Base-by-base conservation (phyloP, 2,888 invertebrate genomes). In the Carabus problematicus region DNA sequence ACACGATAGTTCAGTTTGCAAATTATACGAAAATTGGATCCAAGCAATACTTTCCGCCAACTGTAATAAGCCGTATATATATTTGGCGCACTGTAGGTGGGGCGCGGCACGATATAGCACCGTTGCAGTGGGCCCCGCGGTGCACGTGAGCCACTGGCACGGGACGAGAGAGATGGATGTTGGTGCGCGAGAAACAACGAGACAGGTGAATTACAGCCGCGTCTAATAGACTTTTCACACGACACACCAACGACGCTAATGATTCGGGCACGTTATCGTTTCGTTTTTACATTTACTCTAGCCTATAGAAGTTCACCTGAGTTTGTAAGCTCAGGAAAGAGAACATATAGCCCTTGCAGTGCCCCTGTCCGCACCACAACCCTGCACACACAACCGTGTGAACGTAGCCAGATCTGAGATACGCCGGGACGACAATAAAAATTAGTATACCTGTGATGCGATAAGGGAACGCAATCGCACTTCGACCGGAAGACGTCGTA, bases 171-270 rank as follows among this genome's bases (percentile, higher is more conserved):
- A 56, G 58, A 60, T 60, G 52, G 67, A 60, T 60, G 67, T 60
- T 54, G 60, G 67, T 54, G 67, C 47, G 67, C 64, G 67, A 49
- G 60, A 60, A 67, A 67, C 67, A 67, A 67, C 60, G 52, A 67
- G 67, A 67, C 67, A 67, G 67, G 67, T 67, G 67, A 67, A 67
- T 67, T 67, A 67, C 67, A 42, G 54, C 67, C 66, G 54, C 52
- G 54, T 54, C 60, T 67, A 67, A 67, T 67, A 67, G 67, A 67
- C 67, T 67, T 67, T 67, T 67, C 67, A 67, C 67, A 67, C 67
- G 67, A 60, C 67, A 67, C 60, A 67, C 67, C 19, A 56, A 59
- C 67, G 42, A 59, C 67, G 42, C 52, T 52, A 52, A 52, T 52
- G 52, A 52, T 52, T 52, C 19, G 18, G 52, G 19, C 52, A 9